phyloP scores from a whole-genome alignment of 2,888 invertebrate genomes.

The Chesias legatella region DNA sequence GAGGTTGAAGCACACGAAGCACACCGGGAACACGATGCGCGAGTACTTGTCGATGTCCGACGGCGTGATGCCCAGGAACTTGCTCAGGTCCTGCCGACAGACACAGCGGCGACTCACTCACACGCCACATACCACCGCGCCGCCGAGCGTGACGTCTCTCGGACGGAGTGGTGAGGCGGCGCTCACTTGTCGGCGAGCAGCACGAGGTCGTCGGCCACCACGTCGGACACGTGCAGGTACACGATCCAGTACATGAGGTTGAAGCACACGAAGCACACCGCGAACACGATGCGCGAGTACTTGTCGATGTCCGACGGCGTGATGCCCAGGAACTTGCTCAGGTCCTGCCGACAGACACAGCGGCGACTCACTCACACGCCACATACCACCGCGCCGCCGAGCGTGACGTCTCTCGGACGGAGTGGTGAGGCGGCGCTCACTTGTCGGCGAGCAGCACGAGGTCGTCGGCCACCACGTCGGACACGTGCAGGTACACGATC shows the following conservation, averaged over 20 bases:
- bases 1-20: constrained; percentile 97
- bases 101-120: not conserved
- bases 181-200: constrained; percentile 79
- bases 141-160: not conserved
- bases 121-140: too few species aligned
- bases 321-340: constrained; percentile 92
- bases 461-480: constrained; percentile 94
- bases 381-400: too few species aligned
- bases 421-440: too few species aligned
- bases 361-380: not conserved
- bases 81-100: constrained; percentile 86
- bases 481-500: constrained; percentile 96
- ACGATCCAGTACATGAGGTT: constrained; percentile 98
- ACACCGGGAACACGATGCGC: constrained; percentile 96
- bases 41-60: constrained; percentile 99
- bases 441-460: constrained; percentile 85
- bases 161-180: not conserved
- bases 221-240: constrained; percentile 95
- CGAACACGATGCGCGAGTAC: constrained; percentile 97
- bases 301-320: constrained; percentile 98
- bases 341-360: constrained; percentile 77
- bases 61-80: constrained; percentile 92
- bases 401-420: too few species aligned
- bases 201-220: constrained; percentile 93
- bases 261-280: constrained; percentile 97